Percentiles rank a stretch among this genome's conserved stretches.
Evolutionary conservation across 1,140 invertebrate genomes (phyloP).

Genomic region (Hycleus phaleratus): DNA sequence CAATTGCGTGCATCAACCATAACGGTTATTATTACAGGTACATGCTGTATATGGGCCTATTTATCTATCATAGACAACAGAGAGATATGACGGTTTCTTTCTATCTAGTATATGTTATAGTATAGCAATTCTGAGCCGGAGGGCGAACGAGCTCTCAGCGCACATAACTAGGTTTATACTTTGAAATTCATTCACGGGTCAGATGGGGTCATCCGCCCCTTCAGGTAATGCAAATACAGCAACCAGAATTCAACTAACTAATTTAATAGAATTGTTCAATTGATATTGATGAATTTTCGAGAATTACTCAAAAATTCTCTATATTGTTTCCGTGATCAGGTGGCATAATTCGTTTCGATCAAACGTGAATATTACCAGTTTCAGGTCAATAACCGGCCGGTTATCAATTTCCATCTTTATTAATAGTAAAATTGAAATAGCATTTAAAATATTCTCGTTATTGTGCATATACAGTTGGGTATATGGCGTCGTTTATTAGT

Average conservation of each 20-base stretch:
- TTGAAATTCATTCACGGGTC: slow-evolving; percentile 16
- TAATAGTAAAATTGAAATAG: neutral
- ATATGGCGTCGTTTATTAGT: slow-evolving; percentile 13
- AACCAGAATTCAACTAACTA: neutral
- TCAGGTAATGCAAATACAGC: slow-evolving; percentile 12
- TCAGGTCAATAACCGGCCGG: slow-evolving; percentile 2
- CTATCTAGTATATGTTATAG: neutral
- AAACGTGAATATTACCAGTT: neutral
- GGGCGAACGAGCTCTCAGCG: slow-evolving; percentile 1
- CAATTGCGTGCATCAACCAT: slow-evolving; percentile 3
- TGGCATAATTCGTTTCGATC: no score
- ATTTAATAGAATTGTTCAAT: neutral
- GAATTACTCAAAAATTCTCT: no score
- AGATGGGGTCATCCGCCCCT: slow-evolving; percentile 18
- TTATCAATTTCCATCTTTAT: no score
- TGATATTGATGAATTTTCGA: neutral
- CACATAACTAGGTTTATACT: slow-evolving; percentile 20
- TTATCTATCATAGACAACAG: slow-evolving; percentile 10
- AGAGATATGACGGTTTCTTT: slow-evolving; percentile 7
- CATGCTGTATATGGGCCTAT: slow-evolving; percentile 9
- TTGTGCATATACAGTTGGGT: neutral
- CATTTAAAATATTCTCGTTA: neutral
- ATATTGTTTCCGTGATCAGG: no score
- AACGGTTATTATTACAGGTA: slow-evolving; percentile 11
- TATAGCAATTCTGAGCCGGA: slow-evolving; percentile 4